Conservation (phyloP, 2,888 invertebrate species). For the Phyllotreta striolata region DNA sequence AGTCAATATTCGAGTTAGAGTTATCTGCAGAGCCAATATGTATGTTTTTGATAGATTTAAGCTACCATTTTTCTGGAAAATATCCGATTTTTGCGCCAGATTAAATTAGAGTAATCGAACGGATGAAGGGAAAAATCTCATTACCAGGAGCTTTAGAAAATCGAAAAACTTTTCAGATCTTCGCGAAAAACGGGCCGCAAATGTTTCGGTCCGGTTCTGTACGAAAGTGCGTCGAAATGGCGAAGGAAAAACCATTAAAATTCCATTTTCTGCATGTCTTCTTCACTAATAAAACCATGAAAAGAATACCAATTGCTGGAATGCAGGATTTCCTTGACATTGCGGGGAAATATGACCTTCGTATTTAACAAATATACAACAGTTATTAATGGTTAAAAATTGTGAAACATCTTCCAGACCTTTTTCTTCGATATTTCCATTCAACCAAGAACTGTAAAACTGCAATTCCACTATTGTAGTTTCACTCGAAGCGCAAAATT, state of each 20-base stretch:
- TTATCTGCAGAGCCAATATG: constrained; percentile 20
- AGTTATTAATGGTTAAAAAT: no score
- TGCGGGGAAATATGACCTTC: neutral
- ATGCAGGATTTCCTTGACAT: neutral
- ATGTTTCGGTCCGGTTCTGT: neutral
- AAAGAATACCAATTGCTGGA: constrained; percentile 3
- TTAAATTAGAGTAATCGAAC: constrained; percentile 8
- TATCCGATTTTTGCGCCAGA: neutral
- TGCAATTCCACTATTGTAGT: no score
- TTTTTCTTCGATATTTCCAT: no score
- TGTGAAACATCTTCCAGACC: no score
- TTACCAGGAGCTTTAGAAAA: neutral
- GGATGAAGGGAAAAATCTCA: neutral
- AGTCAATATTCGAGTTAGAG: constrained; percentile 23
- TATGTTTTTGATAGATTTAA: no score
- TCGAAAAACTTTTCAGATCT: constrained; percentile 13
- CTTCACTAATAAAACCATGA: constrained; percentile 2
- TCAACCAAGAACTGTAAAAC: no score
- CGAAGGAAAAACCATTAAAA: constrained; percentile 11
- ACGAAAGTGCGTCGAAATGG: neutral
- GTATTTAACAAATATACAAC: no score
- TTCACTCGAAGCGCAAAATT: no score
- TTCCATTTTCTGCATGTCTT: constrained; percentile 2
- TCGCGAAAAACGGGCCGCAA: no score
- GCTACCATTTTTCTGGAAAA: neutral